These are phyloP conservation scores for Fragum fragum DNA, from an alignment of 2,888 invertebrate species.

Conservation along the genomic window DNA sequence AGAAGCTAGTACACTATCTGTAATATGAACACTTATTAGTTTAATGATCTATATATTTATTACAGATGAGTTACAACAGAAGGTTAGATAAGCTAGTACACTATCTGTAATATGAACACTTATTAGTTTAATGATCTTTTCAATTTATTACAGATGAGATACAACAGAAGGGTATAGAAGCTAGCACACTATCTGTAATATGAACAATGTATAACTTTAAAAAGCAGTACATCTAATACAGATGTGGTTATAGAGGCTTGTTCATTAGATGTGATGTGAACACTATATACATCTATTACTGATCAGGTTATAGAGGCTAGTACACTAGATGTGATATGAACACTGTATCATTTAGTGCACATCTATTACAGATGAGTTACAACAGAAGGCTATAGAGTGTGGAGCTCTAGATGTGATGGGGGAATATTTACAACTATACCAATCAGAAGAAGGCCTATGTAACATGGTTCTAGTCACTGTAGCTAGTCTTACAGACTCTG, in stretches of 20 bases:
- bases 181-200: conserved; percentile 88
- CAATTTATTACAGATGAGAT: conserved; percentile 78
- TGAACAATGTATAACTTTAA: conserved; percentile 87
- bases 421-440: conserved; percentile 87
- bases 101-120: too few relatives aligned
- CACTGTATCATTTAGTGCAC: not conserved
- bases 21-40: too few relatives aligned
- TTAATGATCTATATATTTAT: too few relatives aligned
- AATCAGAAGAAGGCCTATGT: conserved; percentile 87
- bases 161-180: conserved; percentile 87
- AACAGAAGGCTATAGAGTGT: conserved; percentile 87
- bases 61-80: too few relatives aligned
- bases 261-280: conserved; percentile 88
- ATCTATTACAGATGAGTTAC: conserved; percentile 81
- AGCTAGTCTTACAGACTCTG: conserved; percentile 88
- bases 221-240: conserved; percentile 88
- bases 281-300: too few relatives aligned
- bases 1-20: too few relatives aligned
- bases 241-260: conserved; percentile 87
- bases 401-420: conserved; percentile 88
- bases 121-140: not conserved
- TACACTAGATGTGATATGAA: not conserved
- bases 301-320: not conserved
- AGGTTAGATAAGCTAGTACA: too few relatives aligned
- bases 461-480: conserved; percentile 88